Evolutionary conservation across 2,888 invertebrate species (phyloP).

Genomic region (Lapara coniferarum): DNA sequence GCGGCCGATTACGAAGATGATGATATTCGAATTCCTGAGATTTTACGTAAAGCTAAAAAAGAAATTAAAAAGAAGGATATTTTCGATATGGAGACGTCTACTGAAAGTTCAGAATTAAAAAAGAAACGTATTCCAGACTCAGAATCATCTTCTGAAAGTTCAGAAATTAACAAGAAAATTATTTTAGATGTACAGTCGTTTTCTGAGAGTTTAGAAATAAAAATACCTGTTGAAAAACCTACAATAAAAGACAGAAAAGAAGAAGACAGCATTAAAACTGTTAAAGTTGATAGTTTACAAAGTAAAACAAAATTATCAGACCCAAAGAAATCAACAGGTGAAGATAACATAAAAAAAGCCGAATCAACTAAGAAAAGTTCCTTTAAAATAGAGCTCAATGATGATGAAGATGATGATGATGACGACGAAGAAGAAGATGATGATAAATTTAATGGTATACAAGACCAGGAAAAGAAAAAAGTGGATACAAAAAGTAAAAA

Average conservation of each 20-base stretch:
- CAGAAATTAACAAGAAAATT: not conserved
- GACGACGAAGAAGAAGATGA: conserved; percentile 37
- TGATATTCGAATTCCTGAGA: conserved; percentile 22
- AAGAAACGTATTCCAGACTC: not conserved
- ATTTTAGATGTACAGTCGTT: not conserved
- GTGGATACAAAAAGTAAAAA: conserved; percentile 25
- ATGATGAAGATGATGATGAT: conserved; percentile 36
- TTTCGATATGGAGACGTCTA: not conserved
- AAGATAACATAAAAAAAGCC: not conserved
- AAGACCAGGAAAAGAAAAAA: conserved; percentile 27
- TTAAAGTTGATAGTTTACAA: not conserved
- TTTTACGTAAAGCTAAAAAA: conserved; percentile 12
- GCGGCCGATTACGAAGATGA: conserved; percentile 35
- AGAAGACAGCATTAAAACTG: not conserved
- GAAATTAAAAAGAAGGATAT: conserved; percentile 8
- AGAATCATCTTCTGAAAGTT: not conserved
- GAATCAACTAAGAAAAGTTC: not conserved
- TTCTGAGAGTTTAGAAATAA: conserved; percentile 5
- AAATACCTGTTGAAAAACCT: not conserved
- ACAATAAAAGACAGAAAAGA: not conserved
- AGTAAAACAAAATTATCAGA: conserved; percentile 3
- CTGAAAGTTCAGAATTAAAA: not conserved
- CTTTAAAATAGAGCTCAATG: not conserved
- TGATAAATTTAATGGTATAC: conserved; percentile 21
- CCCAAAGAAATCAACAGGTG: not conserved